These are phyloP conservation scores for Homarus gammarus DNA, from an alignment of 2,888 invertebrate species.

Conservation along the genomic window DNA sequence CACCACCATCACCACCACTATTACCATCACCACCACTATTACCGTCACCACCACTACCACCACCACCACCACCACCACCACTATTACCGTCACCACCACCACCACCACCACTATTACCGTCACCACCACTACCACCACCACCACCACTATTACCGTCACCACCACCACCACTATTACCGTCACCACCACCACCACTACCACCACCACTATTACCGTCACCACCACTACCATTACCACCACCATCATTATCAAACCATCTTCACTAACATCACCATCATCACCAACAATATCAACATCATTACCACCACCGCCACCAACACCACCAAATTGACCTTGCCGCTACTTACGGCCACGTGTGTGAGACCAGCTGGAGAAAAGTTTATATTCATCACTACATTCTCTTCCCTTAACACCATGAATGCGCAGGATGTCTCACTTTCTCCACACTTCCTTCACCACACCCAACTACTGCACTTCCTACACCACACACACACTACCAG, in stretches of 20 bases:
- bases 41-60: neutral
- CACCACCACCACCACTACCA: constrained; percentile 1
- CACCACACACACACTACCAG: too few species aligned
- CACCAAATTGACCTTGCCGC: too few species aligned
- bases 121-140: neutral
- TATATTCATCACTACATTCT: too few species aligned
- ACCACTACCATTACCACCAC: constrained; percentile 9
- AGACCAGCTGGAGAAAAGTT: neutral
- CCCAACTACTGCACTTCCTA: too few species aligned
- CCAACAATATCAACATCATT: neutral
- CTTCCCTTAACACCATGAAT: too few species aligned
- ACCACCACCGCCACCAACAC: neutral
- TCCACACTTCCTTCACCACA: too few species aligned
- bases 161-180: neutral
- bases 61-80: neutral
- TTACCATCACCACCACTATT: neutral
- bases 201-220: constrained; percentile 4
- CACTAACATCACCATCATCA: neutral
- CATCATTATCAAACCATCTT: neutral
- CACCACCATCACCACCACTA: neutral
- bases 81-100: neutral
- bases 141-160: neutral
- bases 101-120: constrained; percentile 5
- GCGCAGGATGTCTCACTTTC: too few species aligned
- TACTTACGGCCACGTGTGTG: neutral